phyloP scores from a whole-genome alignment of 2,797 vertebrate species.

The Saxicola maurus region DNA sequence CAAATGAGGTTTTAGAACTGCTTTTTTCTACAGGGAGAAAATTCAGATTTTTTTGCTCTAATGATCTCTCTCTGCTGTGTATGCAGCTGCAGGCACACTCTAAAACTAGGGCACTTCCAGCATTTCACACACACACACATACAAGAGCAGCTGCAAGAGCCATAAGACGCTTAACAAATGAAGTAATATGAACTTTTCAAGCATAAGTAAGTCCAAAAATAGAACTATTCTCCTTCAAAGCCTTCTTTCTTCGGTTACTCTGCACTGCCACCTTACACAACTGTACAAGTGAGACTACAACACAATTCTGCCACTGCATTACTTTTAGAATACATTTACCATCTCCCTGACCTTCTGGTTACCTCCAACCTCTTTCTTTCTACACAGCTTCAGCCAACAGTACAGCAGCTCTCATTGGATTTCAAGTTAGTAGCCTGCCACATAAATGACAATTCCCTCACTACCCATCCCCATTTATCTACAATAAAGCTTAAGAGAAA shows the following conservation, averaged over 20 bases:
- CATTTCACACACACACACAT: not conserved
- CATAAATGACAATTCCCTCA: not conserved
- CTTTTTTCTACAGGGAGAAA: not conserved
- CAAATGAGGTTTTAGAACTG: not conserved
- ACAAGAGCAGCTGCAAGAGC: not conserved
- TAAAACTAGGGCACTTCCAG: not conserved
- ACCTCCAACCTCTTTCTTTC: not conserved
- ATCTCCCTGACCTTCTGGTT: not conserved
- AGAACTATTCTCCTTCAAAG: not conserved
- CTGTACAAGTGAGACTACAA: not conserved
- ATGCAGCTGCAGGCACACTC: not conserved
- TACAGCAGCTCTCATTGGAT: not conserved
- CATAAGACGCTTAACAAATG: not conserved
- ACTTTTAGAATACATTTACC: not conserved
- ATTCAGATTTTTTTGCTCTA: not conserved
- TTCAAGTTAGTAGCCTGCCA: not conserved
- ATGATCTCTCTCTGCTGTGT: not conserved
- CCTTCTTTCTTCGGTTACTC: not conserved
- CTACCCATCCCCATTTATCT: not conserved
- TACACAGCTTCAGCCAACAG: not conserved
- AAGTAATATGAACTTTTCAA: not conserved
- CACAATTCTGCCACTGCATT: not conserved
- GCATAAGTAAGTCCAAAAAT: not conserved
- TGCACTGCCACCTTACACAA: not conserved
- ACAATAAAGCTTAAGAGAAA: not conserved